Base-by-base conservation (phyloP, 2,888 invertebrate genomes). In the Melanargia galathea region DNA sequence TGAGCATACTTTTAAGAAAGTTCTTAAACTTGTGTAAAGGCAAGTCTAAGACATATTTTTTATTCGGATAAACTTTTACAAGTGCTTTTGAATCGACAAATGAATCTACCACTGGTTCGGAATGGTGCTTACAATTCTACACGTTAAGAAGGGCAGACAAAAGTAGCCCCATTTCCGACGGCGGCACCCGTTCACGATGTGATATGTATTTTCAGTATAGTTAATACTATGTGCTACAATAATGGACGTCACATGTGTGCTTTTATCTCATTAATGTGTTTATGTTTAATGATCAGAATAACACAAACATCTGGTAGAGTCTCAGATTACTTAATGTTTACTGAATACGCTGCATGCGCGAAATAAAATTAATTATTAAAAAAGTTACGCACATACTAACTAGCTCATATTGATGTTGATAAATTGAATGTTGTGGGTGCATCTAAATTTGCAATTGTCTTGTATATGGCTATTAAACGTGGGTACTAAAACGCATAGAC, bases 401-500 rank as follows among this genome's bases (percentile, higher is more conserved):
- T 6, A 26, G 40, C 56, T 10, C 2, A 45, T 30, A 18, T 57
- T 45, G 33, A 18, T 33, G 18, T 40, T 45, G n/a, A 45, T 43
- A 52, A 46, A 60, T 60, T 63, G 52, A 38, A 40, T 64, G 71
- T 75, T 71, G 86, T 84, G 80, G 84, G 84, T 78, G 82, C 79
- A 73, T 77, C 79, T 77, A 80, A 82, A 83, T 83, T n/a, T 81
- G 77, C 81, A 77, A 63, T 71, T 78, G 81, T 81, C 78, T 74
- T 76, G 73, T 77, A 70, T 72, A 68, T 73, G n/a, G 26, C 52
- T 77, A 84, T 79, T 72, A 74, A 79, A 86, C 84, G 86, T 87
- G 85, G 82, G 86, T 82, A 87, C 78, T 82, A 83, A 79, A 79
- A 1, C 80, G 79, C 68, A 76, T 68, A 77, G 84, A 82, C 86